Conservation (phyloP, 2,113 vertebrate genomes). For the Onychostoma macrolepis region DNA sequence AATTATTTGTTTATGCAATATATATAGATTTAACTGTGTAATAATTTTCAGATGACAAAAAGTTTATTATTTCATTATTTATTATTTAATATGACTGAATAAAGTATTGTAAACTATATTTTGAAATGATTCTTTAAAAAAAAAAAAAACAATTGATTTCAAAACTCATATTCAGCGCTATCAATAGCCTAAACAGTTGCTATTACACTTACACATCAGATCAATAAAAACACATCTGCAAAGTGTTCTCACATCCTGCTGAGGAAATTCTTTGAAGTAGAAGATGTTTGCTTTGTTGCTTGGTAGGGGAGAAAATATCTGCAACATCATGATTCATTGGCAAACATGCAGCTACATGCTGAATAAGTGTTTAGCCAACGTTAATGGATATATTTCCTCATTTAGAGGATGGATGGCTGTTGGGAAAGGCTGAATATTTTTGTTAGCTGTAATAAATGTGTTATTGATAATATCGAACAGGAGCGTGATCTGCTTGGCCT, state of each 20-base stretch:
- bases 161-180: background rate
- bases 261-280: slow-evolving; percentile 20
- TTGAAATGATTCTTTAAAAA: background rate
- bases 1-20: background rate
- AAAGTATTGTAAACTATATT: background rate
- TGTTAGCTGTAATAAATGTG: slow-evolving; percentile 40
- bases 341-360: slow-evolving; percentile 47
- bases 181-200: slow-evolving; percentile 7
- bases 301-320: background rate
- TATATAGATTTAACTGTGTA: background rate
- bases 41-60: background rate
- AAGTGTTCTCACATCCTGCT: slow-evolving; percentile 20
- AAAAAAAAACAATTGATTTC: background rate
- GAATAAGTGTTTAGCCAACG: slow-evolving; percentile 56
- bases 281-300: slow-evolving; percentile 15
- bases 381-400: slow-evolving; percentile 48
- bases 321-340: slow-evolving; percentile 49
- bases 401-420: slow-evolving; percentile 38
- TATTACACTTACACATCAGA: background rate
- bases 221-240: slow-evolving; percentile 21
- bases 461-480: slow-evolving; percentile 31
- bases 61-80: background rate
- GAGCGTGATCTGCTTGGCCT: slow-evolving; percentile 25
- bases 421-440: slow-evolving; percentile 18
- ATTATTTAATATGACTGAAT: too few relatives aligned